These are phyloP conservation scores for Philantomba maxwellii DNA, from an alignment of 2,113 vertebrate species.

Conservation along the genomic window DNA sequence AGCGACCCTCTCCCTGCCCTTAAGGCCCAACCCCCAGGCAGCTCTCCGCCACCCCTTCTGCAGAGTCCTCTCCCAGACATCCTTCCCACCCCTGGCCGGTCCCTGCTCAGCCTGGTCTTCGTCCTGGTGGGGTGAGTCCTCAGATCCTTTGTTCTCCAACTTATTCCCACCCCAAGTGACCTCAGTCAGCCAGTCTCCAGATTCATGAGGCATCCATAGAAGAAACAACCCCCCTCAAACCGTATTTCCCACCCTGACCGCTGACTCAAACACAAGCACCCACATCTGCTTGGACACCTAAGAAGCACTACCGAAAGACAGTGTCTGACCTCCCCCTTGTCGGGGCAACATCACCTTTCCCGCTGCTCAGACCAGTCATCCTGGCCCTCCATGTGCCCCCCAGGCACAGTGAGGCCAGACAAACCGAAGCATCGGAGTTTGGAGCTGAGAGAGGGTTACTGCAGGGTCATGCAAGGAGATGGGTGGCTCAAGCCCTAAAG, in stretches of 20 bases:
- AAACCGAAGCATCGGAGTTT: too few species aligned
- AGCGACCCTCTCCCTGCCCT: neutral
- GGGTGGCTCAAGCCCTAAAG: too few species aligned
- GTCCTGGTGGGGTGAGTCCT: neutral
- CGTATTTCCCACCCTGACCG: accelerated
- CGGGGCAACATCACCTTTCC: accelerated
- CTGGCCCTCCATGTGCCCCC: neutral
- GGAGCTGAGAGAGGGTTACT: too few species aligned
- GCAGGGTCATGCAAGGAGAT: too few species aligned
- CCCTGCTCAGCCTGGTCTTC: neutral
- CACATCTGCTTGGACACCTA: neutral
- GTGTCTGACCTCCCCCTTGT: neutral
- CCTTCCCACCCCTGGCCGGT: accelerated
- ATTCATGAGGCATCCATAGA: too few species aligned
- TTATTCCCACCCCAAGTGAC: neutral
- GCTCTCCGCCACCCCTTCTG: accelerated
- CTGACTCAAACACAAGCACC: neutral
- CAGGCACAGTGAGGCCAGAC: too few species aligned
- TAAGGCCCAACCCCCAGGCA: accelerated
- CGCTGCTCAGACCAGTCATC: neutral
- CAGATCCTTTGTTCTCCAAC: neutral
- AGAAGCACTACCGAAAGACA: accelerated
- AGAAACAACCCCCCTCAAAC: neutral
- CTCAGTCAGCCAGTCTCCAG: neutral
- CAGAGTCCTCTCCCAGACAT: neutral